These are phyloP conservation scores for Monochamus saltuarius DNA, from an alignment of 1,140 invertebrate species.

Conservation along the genomic window DNA sequence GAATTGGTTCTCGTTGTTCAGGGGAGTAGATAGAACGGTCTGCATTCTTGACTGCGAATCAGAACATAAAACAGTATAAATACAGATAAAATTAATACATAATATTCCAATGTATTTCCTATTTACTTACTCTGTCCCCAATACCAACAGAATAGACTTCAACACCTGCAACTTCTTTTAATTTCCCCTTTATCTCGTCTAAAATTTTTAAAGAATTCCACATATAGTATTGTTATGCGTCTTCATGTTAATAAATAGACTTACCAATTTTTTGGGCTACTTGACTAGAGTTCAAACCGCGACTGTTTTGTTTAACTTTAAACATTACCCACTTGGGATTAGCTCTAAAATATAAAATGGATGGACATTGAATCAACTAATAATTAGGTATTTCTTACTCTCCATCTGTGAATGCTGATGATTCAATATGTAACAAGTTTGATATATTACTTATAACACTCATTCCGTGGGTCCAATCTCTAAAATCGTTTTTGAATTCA, in stretches of 20 bases:
- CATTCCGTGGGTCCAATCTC: constrained; percentile 59
- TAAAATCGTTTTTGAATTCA: constrained; percentile 60
- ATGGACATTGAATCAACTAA: constrained; percentile 9
- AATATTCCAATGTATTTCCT: too few relatives aligned
- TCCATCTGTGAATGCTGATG: constrained; percentile 56
- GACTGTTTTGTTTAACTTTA: constrained; percentile 72
- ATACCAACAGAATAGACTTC: constrained; percentile 74
- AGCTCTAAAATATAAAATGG: constrained; percentile 56
- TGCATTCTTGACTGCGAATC: constrained; percentile 59
- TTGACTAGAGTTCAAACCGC: constrained; percentile 68
- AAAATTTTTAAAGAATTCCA: constrained; percentile 42
- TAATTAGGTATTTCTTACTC: constrained; percentile 47
- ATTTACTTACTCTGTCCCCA: constrained; percentile 68
- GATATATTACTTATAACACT: constrained; percentile 60
- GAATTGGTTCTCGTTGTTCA: constrained; percentile 48
- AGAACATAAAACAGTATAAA: constrained; percentile 18
- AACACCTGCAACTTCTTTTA: constrained; percentile 61
- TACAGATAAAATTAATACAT: too few relatives aligned
- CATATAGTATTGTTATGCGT: too few relatives aligned
- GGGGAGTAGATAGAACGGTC: constrained; percentile 54
- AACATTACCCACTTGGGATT: constrained; percentile 78
- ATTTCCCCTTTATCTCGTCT: constrained; percentile 63
- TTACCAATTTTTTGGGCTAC: constrained; percentile 73
- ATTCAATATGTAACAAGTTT: constrained; percentile 62
- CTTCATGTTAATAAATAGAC: too few relatives aligned